Evolutionary conservation across 2,113 vertebrate genomes (phyloP), one percentile per base, ranked within the genome.

Genomic region (Actinemys pallida): DNA sequence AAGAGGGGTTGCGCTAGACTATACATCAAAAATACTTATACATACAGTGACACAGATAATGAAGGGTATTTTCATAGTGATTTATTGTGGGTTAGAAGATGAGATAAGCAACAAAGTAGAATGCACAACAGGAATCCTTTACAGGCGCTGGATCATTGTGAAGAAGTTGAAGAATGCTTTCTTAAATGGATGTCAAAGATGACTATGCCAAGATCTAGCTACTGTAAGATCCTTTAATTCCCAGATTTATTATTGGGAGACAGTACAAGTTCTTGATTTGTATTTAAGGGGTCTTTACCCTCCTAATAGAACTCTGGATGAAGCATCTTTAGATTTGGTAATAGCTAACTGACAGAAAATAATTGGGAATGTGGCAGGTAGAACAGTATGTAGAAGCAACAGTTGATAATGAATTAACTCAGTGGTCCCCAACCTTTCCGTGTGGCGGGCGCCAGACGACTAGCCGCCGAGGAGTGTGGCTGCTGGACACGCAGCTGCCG

Each of bases 21-120:
- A 81, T 0, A 0, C 3, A 0, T 80, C 62, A 1, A 19, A 10
- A 42, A 75, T 75, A 75, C 20, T 42, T 31, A 83, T 81, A 93
- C 14, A 14, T 91, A 93, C 56, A 0, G 5, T 0, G 20, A 90
- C 75, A 69, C 91, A 79, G n/a, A 29, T 0, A 45, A 0, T 0
- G 0, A 84, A 83, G 11, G 39, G 27, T 24, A 25, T 39, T 81
- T 93, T 97, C 96, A 93, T 75, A 1, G 35, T 94, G 94, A 75
- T 75, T 39, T 39, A 45, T 45, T 75, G 39, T 75, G 39, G n/a
- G 39, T 25, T 75, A 45, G 72, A 39, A 39, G 17, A 75, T 42
- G 39, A 75, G 72, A 95, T 93, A 0, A 4, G 93, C 84, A 9
- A 2, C 16, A 92, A 97, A 92, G 52, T 22, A 57, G 84, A 87